These are phyloP conservation scores for Telenomus remus DNA, from an alignment of 1,140 invertebrate species.

Conservation along the genomic window DNA sequence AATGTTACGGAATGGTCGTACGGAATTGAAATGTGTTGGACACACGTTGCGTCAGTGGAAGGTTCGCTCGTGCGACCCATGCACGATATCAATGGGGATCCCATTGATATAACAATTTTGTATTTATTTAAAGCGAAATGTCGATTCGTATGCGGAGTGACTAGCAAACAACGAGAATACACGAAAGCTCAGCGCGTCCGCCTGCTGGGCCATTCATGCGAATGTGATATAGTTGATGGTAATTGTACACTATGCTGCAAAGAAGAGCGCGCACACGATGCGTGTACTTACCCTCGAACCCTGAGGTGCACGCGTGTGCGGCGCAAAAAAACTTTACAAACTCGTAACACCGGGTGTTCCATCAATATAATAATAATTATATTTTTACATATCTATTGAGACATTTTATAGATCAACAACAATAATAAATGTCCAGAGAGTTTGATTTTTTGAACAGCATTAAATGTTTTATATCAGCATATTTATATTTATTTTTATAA, in stretches of 20 bases:
- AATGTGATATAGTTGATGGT: conserved; percentile 46
- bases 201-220: conserved; percentile 56
- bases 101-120: conserved; percentile 50
- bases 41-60: conserved; percentile 17
- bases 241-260: conserved; percentile 47
- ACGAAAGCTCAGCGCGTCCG: conserved; percentile 41
- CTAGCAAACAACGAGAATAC: conserved; percentile 33
- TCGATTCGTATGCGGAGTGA: conserved; percentile 36
- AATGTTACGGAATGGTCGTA: conserved; percentile 14
- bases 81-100: conserved; percentile 36
- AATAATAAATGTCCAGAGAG: too few species aligned
- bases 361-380: conserved; percentile 4
- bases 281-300: conserved; percentile 46
- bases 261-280: conserved; percentile 39
- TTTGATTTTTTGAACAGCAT: neutral
- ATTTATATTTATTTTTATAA: too few species aligned
- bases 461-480: neutral
- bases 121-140: conserved; percentile 49
- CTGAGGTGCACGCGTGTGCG: conserved; percentile 38
- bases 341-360: conserved; percentile 40
- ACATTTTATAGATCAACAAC: too few species aligned
- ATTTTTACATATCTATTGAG: neutral
- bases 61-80: conserved; percentile 15
- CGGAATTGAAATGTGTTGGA: conserved; percentile 18
- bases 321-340: conserved; percentile 30